These are phyloP conservation scores for Carcharodon carcharias DNA, from an alignment of 2,797 vertebrate species.

Conservation along the genomic window DNA sequence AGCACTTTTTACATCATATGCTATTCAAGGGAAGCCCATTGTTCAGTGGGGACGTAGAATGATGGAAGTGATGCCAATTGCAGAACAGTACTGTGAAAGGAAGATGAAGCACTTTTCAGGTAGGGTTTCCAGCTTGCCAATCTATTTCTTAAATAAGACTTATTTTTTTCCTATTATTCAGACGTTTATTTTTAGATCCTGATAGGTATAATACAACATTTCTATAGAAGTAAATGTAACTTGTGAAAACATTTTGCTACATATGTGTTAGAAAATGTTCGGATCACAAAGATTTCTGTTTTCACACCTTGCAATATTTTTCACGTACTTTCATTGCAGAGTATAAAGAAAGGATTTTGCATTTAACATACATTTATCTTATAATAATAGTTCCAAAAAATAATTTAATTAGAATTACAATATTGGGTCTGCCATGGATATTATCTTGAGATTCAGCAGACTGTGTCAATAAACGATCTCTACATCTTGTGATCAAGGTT, in stretches of 20 bases:
- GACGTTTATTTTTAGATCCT: not conserved
- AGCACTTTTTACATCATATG: conserved; percentile 40
- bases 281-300: not conserved
- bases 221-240: not conserved
- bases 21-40: conserved; percentile 39
- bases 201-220: not conserved
- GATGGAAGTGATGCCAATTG: conserved; percentile 38
- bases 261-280: not conserved
- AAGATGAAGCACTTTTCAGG: conserved; percentile 37
- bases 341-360: not conserved
- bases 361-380: not conserved
- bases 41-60: conserved; percentile 37
- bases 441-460: not conserved
- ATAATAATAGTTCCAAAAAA: too few relatives aligned
- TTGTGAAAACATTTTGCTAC: conserved; percentile 16
- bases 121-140: not conserved
- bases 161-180: not conserved
- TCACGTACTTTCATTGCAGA: not conserved
- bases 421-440: not conserved
- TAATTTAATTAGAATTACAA: not conserved
- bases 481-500: not conserved
- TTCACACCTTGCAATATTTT: not conserved
- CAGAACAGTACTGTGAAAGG: conserved; percentile 36
- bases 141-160: not conserved
- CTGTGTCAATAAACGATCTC: not conserved